These are phyloP conservation scores for Crocodylus rhombifer DNA, from an alignment of 2,797 vertebrate genomes.

Conservation along the genomic window DNA sequence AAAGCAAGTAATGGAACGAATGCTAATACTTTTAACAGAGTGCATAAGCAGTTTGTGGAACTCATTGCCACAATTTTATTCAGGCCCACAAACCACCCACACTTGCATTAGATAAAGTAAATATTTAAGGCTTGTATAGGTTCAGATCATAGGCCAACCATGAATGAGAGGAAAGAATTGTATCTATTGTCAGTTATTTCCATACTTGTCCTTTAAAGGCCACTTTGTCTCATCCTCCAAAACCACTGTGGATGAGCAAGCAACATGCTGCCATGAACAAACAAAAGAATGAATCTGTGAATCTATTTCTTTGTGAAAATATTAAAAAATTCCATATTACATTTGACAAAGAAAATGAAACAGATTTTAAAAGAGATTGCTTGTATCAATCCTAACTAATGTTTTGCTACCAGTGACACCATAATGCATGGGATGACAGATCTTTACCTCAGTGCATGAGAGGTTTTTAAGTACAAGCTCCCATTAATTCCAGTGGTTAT, in stretches of 20 bases:
- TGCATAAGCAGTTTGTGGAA: rapidly evolving
- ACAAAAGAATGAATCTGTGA: background rate
- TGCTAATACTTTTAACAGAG: background rate
- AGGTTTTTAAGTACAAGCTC: slow-evolving; percentile 51
- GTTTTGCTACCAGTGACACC: slow-evolving; percentile 16
- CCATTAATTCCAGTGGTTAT: slow-evolving; percentile 59
- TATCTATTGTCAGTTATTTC: background rate
- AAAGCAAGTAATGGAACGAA: background rate
- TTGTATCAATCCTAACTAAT: background rate
- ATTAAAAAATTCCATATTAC: background rate
- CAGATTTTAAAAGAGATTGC: background rate
- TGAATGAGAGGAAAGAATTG: background rate
- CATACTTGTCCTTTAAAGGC: background rate
- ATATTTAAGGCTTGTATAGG: background rate
- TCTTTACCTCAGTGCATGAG: background rate
- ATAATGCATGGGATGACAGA: background rate
- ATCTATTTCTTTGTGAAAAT: background rate
- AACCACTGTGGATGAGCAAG: background rate
- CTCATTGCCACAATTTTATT: background rate
- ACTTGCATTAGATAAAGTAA: background rate
- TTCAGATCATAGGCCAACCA: background rate
- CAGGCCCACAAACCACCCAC: background rate
- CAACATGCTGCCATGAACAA: background rate
- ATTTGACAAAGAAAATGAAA: background rate
- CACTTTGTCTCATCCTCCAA: background rate